Evolutionary conservation across 2,888 invertebrate genomes (phyloP).

Genomic region (Habrosyne pyritoides): DNA sequence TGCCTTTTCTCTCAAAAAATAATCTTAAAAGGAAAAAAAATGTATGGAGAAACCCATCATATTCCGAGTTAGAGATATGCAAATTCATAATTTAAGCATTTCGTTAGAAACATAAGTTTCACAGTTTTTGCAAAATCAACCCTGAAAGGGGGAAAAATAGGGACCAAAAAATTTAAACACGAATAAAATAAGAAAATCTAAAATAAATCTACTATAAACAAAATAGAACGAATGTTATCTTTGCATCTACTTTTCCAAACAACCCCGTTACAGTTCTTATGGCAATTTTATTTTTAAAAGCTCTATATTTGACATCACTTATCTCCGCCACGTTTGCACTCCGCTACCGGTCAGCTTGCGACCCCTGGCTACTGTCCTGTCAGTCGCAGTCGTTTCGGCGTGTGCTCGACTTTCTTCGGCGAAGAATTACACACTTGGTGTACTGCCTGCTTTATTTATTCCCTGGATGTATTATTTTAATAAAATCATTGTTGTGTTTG

Average conservation of each 20-base stretch:
- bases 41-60: no score
- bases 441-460: slow-evolving; percentile 6
- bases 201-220: no score
- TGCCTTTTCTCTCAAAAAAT: no score
- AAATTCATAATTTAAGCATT: no score
- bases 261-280: background rate
- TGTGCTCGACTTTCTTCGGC: slow-evolving; percentile 30
- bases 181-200: no score
- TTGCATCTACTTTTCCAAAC: slow-evolving; percentile 5
- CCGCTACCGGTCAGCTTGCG: slow-evolving; percentile 27
- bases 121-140: no score
- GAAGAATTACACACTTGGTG: slow-evolving; percentile 31
- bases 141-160: no score
- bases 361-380: slow-evolving; percentile 24
- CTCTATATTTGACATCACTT: slow-evolving; percentile 28
- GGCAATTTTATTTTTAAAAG: slow-evolving; percentile 26
- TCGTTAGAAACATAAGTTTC: no score
- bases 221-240: background rate
- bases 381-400: slow-evolving; percentile 33
- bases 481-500: background rate
- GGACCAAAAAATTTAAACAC: no score
- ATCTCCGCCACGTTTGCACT: slow-evolving; percentile 16
- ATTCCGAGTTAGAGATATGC: no score
- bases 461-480: slow-evolving; percentile 21
- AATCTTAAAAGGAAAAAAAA: no score